Base-by-base conservation (phyloP, 2,888 invertebrate species). In the Lasioglossum leucozonium region DNA sequence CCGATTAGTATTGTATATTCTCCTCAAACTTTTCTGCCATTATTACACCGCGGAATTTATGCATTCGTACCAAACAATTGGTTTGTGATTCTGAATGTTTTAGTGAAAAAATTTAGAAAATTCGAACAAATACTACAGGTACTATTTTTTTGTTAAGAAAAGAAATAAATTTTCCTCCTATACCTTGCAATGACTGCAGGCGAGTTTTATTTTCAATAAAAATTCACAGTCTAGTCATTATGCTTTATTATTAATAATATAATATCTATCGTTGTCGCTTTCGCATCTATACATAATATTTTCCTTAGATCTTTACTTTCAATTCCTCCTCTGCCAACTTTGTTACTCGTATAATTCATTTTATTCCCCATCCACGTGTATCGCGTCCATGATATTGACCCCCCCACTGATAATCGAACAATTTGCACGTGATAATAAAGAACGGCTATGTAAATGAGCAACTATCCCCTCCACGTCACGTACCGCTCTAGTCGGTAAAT, bases 321-420 rank as follows among this genome's bases (percentile, higher is more conserved):
- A 55, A 55, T 22, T 22, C n/a, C 22, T 55, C 11, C n/a, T n/a
- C n/a, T n/a, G 8, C 22, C n/a, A 55, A n/a, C n/a, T n/a, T 55
- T n/a, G n/a, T 55, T n/a, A 11, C 11, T n/a, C 4, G n/a, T n/a
- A 55, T 11, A 55, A 55, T 55, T 11, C 0, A 55, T 55, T 55
- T 11, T n/a, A n/a, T 55, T 55, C 11, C 4, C 4, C 11, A n/a
- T 55, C 55, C n/a, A 67, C 37, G 37, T 18, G 22, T 16, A 40
- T n/a, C 40, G 40, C 62, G 47, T 72, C 22, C 37, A 22, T 72
- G 79, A 79, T 87, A 84, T 85, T 75, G 88, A 71, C 82, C 65
- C 67, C 26, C 11, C 34, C 81, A 83, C 88, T 81, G 88, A 90
- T 88, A 79, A 77, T 44, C n/a, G 73, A 77, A 51, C 47, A 42